Evolutionary conservation across 2,113 vertebrate species (phyloP).

Genomic region (Halichoeres trimaculatus): DNA sequence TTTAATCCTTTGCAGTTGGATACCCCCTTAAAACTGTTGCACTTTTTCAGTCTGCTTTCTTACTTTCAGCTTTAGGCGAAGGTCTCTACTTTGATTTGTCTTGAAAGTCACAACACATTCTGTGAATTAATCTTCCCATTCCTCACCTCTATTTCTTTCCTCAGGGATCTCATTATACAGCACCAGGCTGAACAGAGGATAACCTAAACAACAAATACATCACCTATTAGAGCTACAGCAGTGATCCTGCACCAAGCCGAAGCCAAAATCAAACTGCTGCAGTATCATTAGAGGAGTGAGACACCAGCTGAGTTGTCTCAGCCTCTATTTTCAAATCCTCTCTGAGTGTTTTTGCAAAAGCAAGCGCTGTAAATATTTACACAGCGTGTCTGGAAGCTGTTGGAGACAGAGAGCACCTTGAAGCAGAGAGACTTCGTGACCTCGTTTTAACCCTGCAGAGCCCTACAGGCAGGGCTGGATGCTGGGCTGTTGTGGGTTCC

Average conservation of each 20-base stretch:
- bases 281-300: background rate
- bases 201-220: background rate
- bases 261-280: background rate
- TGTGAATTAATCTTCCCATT: background rate
- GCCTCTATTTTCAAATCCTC: slow-evolving; percentile 3
- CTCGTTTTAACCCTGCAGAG: slow-evolving; percentile 1
- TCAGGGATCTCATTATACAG: slow-evolving; percentile 5
- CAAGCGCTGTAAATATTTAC: slow-evolving; percentile 67
- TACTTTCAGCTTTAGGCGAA: background rate
- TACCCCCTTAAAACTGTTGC: background rate
- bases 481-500: background rate
- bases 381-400: slow-evolving; percentile 53
- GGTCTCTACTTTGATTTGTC: background rate
- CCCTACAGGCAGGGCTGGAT: slow-evolving; percentile 37
- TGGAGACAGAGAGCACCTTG: slow-evolving; percentile 43
- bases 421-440: slow-evolving; percentile 37
- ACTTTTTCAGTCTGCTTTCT: background rate
- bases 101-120: background rate
- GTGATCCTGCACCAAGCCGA: background rate
- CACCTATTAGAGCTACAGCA: background rate
- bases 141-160: slow-evolving; percentile 17
- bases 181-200: background rate
- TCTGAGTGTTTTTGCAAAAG: slow-evolving; percentile 8
- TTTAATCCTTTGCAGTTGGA: too few relatives aligned
- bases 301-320: background rate